Percentiles rank a stretch among this genome's conserved stretches.
Conservation (phyloP, 2,888 invertebrate genomes). For the Drosophila lutescens region DNA sequence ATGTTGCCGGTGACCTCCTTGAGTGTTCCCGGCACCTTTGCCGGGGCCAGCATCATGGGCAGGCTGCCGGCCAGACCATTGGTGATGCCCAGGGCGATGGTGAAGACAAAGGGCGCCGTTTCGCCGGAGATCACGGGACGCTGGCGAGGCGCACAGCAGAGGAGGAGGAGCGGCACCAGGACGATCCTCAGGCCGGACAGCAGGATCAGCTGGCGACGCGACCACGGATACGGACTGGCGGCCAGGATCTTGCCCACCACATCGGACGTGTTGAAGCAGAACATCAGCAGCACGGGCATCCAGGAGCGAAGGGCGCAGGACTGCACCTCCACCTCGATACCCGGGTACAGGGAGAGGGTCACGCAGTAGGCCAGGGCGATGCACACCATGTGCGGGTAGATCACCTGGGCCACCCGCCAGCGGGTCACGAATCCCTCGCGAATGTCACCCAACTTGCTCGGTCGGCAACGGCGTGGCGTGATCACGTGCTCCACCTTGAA, state of each 20-base stretch:
- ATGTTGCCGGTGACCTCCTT: constrained; percentile 97
- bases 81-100: constrained; percentile 90
- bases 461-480: constrained; percentile 81
- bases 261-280: constrained; percentile 94
- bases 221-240: constrained; percentile 93
- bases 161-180: constrained; percentile 91
- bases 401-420: constrained; percentile 92
- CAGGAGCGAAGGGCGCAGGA: constrained; percentile 93
- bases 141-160: constrained; percentile 92
- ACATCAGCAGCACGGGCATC: constrained; percentile 97
- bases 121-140: constrained; percentile 90
- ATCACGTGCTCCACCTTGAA: constrained; percentile 83
- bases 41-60: constrained; percentile 96
- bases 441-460: constrained; percentile 82
- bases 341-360: constrained; percentile 94
- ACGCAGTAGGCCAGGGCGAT: constrained; percentile 95
- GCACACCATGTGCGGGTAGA: constrained; percentile 96
- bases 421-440: constrained; percentile 85
- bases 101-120: constrained; percentile 88
- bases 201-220: constrained; percentile 90
- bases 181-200: constrained; percentile 90
- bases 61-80: constrained; percentile 96
- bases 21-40: constrained; percentile 92
- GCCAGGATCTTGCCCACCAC: constrained; percentile 91
- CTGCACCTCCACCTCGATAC: constrained; percentile 94